Base-by-base conservation (phyloP, 2,888 invertebrate genomes). In the Diloba caeruleocephala region DNA sequence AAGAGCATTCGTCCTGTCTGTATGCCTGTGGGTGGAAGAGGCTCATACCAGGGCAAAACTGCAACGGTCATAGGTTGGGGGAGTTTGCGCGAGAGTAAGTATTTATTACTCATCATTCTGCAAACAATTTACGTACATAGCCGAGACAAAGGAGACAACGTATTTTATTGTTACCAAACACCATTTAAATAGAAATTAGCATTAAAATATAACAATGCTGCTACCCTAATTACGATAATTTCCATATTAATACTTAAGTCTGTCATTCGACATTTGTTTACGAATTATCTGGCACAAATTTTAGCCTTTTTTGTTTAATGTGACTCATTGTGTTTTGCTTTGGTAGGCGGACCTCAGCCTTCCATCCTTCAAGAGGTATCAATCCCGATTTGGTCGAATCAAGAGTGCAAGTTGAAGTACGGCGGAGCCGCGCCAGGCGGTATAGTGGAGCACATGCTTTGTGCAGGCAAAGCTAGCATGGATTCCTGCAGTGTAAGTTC, bases 51-150 rank as follows among this genome's bases (percentile, higher is more conserved):
- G 25, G 97, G 97, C 1, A 94, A 95, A 63, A 93, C 95, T 8
- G 98, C 95, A 1, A 97, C 97, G 0, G 97, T 98, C 2, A 96
- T 97, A 50, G 98, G 98, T 31, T 98, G 98, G 98, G 98, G 98
- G 36, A 97, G 97, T 76, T 90, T 97, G 62, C 91, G 96, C 76
- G 97, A 97, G 88, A 96, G 97, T 96, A 80, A 93, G 95, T 88
- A 62, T 54, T 12, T 14, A 12, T 10, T 8, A 14, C 19, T 21
- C 26, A 26, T 15, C 8, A 54, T 33, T 31, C 21, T 15, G 2
- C 21, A 26, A 23, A 31, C 7, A 54, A 13, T 12, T 13, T 7
- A 21, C 5, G 7, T 45, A 36, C 23, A 55, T 42, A 13, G 33
- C 23, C 33, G 3, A 9, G 2, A 15, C n/a, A 31, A 56, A 44